Percentiles rank a stretch among this genome's conserved stretches.
These are phyloP conservation scores for Germaria angustata DNA, from an alignment of 2,888 invertebrate species.

Conservation along the genomic window DNA sequence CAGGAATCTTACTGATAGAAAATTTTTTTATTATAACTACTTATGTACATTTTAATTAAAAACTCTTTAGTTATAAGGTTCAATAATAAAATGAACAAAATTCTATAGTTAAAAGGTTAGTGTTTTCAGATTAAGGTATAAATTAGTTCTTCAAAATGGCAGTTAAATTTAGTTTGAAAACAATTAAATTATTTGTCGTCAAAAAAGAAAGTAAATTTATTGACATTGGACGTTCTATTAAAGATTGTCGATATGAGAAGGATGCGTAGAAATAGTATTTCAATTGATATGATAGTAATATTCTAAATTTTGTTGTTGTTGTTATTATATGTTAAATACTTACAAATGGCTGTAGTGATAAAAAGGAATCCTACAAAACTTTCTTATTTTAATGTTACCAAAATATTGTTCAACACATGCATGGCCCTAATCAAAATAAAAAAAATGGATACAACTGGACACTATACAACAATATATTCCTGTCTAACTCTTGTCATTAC, in stretches of 20 bases:
- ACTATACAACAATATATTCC: too few species aligned
- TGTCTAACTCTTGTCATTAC: too few species aligned
- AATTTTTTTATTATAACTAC: not conserved
- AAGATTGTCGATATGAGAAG: conserved; percentile 36
- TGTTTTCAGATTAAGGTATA: not conserved
- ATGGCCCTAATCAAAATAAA: too few species aligned
- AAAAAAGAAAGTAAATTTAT: not conserved
- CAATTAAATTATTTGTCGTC: not conserved
- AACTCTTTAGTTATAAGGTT: not conserved
- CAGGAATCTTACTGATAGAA: conserved; percentile 21
- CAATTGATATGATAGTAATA: not conserved
- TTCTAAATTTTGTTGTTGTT: too few species aligned
- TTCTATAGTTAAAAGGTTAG: not conserved
- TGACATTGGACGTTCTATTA: conserved; percentile 41
- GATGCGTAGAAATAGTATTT: not conserved
- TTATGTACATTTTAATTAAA: conserved; percentile 14
- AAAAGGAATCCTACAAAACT: too few species aligned
- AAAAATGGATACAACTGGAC: too few species aligned
- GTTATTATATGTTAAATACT: too few species aligned
- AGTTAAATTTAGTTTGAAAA: conserved; percentile 4
- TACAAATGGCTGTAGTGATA: too few species aligned
- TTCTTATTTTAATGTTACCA: too few species aligned
- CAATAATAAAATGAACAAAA: too few species aligned
- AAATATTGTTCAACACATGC: too few species aligned
- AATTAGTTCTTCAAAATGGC: conserved; percentile 14